phyloP scores from a whole-genome alignment of 2,888 invertebrate genomes.

The Rhingia rostrata region DNA sequence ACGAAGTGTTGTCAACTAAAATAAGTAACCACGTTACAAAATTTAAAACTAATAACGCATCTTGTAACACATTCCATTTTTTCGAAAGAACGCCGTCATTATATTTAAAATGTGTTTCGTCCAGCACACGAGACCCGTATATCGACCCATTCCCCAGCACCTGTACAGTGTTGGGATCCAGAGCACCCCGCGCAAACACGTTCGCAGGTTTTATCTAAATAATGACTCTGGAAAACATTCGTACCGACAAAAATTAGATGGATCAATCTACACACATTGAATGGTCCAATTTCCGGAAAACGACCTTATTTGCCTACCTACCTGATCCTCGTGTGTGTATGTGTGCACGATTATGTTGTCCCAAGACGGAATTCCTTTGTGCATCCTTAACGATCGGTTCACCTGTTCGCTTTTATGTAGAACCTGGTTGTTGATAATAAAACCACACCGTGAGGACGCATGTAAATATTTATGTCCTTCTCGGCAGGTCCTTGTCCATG shows the following conservation, averaged over 20 bases:
- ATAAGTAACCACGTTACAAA: too few relatives aligned
- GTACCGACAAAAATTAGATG: conserved; percentile 41
- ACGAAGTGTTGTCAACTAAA: too few relatives aligned
- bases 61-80: neutral
- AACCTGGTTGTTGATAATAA: conserved; percentile 53
- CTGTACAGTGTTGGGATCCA: conserved; percentile 39
- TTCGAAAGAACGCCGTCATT: conserved; percentile 45
- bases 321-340: neutral
- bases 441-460: conserved; percentile 40
- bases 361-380: neutral
- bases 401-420: conserved; percentile 43
- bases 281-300: conserved; percentile 32
- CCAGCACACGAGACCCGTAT: conserved; percentile 45
- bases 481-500: conserved; percentile 53
- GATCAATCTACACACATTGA: conserved; percentile 41
- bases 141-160: conserved; percentile 36
- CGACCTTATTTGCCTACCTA: conserved; percentile 43
- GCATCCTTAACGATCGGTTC: conserved; percentile 24
- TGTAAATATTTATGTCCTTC: conserved; percentile 71
- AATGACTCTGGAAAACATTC: conserved; percentile 39
- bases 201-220: conserved; percentile 34
- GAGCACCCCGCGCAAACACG: conserved; percentile 22
- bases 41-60: too few relatives aligned
- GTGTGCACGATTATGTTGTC: neutral
- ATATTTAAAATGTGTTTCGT: conserved; percentile 23